Base-by-base conservation (phyloP, 2,113 vertebrate genomes). In the Thinocorus orbignyianus region DNA sequence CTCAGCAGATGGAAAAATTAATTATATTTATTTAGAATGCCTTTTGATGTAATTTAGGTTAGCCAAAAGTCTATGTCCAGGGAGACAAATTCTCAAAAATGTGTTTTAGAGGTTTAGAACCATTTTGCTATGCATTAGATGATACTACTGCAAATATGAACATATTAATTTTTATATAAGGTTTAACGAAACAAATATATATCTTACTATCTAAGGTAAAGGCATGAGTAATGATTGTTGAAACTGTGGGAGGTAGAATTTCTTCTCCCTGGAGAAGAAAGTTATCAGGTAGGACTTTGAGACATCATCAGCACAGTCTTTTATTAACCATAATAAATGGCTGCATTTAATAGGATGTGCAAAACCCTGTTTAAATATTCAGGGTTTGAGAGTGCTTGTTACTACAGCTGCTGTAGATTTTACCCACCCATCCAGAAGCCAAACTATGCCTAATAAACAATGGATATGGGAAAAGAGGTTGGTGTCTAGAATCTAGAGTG, bases 281-380 rank as follows among this genome's bases (percentile, higher is more conserved):
- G 42, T 37, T 84, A 71, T 8, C 35, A 48, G 64, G 72, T 85
- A 66, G 70, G 52, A 86, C 68, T 93, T 86, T 51, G 86, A 92
- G 86, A 66, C 72, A 55, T 83, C 90, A 72, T 33, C 72, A 88
- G 42, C 70, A 51, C 17, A n/a, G 20, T 82, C 52, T 95, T 92
- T 93, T 88, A 73, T 89, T 92, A 94, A 74, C n/a, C 31, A 41
- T 84, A 91, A 93, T 81, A 92, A 95, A 96, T 94, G 68, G 49
- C 69, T 91, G 79, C 72, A 65, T 90, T 97, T 94, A 94, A 79
- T 61, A 71, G 68, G 52, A 87, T 52, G 44, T 93, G 60, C 54
- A 88, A 92, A 94, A 84, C 33, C 17, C 35, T 84, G 37, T 77
- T 96, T 95, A 90, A 96, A 94, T 84, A 95, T 91, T 92, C 90